Evolutionary conservation across 1,140 invertebrate species (phyloP), one percentile per base, ranked within the genome.

Genomic region (Eumeta japonica): DNA sequence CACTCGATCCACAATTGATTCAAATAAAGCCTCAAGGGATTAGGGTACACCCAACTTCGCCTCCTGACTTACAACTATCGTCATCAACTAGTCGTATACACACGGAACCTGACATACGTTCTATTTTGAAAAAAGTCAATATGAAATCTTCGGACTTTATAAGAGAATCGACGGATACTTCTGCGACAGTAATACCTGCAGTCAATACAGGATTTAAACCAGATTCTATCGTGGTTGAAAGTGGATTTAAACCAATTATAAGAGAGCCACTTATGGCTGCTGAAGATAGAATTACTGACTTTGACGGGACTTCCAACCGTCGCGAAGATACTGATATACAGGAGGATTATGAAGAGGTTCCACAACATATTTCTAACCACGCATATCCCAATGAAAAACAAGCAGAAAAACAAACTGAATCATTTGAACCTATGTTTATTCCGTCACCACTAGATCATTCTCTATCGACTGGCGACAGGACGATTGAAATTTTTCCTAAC

Each of bases 171-270:
- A 38, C 49, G 3, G 61, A 70, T 35, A 38, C 49, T 3, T 58
- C 65, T 19, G 37, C 39, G 35, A 67, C 66, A 1, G 41, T 75
- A 33, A 35, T 45, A 29, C 77, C 79, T 9, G 80, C 81, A 0
- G 67, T 83, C 0, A 87, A 88, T 49, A 85, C 83, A 2, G 89
- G 88, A 0, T 92, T 92, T 52, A 81, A 89, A 58, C 87, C 87
- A 0, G 81, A 84, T 39, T 85, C 86, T 0, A 83, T 92, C 10
- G 83, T 90, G 0, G 84, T 90, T 18, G 89, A 91, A 67, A 82
- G 87, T 35, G 88, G 88, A 0, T 92, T 92, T 50, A 87, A 84
- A 39, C 88, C 89, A 1, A 90, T 91, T 11, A 79, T 89, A n/a
- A 75, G 78, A 11, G 82, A 79, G 61, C 70, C 73, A 15, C 45